A percentile compares a stretch with the other conserved stretches of the same genome.
Evolutionary conservation across 1,140 invertebrate species (phyloP).

Genomic region (Macrosteles quadrilineatus): DNA sequence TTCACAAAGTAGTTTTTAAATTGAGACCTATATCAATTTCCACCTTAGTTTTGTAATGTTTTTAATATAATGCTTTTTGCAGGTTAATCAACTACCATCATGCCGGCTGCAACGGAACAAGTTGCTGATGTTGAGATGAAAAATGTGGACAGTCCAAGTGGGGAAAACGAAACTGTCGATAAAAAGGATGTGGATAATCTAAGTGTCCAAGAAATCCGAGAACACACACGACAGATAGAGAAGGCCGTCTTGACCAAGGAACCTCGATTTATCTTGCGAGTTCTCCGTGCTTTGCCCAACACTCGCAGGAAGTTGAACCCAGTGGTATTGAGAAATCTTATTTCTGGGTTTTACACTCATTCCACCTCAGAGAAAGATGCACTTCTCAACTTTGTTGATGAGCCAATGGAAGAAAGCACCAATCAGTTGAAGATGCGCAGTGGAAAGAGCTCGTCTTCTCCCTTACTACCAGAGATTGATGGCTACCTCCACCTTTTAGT

Average conservation of each 20-base stretch:
- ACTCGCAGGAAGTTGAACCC: constrained; percentile 87
- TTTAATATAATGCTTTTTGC: too few species aligned
- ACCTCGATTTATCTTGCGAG: constrained; percentile 87
- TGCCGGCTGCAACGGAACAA: constrained; percentile 38
- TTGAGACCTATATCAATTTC: too few species aligned
- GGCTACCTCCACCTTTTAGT: constrained; percentile 93
- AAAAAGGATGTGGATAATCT: constrained; percentile 79
- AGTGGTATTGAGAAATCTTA: constrained; percentile 77
- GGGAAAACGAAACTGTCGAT: constrained; percentile 58
- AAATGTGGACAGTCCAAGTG: constrained; percentile 67
- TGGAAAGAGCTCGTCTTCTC: constrained; percentile 64
- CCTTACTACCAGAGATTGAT: constrained; percentile 92
- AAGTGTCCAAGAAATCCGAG: constrained; percentile 85
- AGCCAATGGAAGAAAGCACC: constrained; percentile 69
- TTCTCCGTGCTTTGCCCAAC: constrained; percentile 81
- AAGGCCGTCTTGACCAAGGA: constrained; percentile 94
- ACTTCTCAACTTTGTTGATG: constrained; percentile 69
- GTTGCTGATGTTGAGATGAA: constrained; percentile 79
- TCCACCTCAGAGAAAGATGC: constrained; percentile 72
- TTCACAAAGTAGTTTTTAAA: too few species aligned
- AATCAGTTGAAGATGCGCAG: constrained; percentile 63
- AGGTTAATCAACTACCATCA: not conserved
- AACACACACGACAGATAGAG: constrained; percentile 93
- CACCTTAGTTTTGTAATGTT: too few species aligned
- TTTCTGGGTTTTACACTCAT: constrained; percentile 76